Evolutionary conservation across 2,113 vertebrate species (phyloP).

Genomic region (Dipodomys ordii): DNA sequence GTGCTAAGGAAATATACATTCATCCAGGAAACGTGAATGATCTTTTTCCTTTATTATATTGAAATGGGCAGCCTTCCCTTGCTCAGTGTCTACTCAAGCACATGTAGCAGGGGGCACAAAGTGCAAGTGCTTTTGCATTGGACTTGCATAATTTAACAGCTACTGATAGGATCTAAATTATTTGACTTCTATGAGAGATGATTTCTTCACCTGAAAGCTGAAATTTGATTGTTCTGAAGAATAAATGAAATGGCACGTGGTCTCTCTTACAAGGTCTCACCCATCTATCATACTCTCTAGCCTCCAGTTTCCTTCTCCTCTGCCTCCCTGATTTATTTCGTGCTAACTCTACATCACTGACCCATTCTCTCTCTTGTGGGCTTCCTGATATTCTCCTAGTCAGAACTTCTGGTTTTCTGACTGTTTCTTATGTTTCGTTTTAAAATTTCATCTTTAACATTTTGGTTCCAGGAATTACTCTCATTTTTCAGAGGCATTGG

Average conservation of each 20-base stretch:
- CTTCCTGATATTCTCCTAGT: not conserved
- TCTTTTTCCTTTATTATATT: not conserved
- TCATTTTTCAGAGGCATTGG: not conserved
- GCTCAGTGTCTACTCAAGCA: not conserved
- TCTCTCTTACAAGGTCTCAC: not conserved
- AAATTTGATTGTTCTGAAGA: not conserved
- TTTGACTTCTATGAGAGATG: not conserved
- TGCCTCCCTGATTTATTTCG: not conserved
- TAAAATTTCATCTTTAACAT: not conserved
- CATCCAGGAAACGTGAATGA: too few species aligned
- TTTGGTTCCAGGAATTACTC: not conserved
- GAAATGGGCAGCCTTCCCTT: not conserved
- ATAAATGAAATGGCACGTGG: not conserved
- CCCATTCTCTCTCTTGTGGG: not conserved
- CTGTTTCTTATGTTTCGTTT: conserved; percentile 19
- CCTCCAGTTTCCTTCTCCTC: not conserved
- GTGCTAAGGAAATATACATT: too few species aligned
- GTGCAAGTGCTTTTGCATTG: not conserved
- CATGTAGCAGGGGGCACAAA: not conserved
- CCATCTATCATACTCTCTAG: fast-evolving
- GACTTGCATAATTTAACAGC: not conserved
- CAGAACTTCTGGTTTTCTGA: not conserved
- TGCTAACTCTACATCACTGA: not conserved
- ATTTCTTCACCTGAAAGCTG: not conserved
- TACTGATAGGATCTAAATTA: not conserved